A percentile compares a stretch with the other conserved stretches of the same genome.
These are phyloP conservation scores for Lerista edwardsae DNA, from an alignment of 2,797 vertebrate genomes.

Conservation along the genomic window DNA sequence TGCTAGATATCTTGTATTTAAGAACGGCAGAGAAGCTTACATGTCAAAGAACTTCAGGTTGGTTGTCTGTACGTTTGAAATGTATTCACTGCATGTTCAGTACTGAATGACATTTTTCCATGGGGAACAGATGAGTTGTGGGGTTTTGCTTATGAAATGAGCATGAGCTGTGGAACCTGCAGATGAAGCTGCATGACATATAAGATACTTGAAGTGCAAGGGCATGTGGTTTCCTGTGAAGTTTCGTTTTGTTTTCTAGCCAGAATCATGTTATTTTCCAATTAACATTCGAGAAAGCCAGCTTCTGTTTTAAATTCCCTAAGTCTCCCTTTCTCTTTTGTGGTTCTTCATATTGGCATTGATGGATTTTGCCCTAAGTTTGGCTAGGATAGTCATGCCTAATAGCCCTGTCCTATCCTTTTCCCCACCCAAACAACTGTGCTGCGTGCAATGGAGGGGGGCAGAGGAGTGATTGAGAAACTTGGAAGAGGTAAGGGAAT, in stretches of 20 bases:
- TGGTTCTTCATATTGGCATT: background rate
- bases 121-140: background rate
- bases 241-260: slow-evolving; percentile 10
- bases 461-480: too few relatives aligned
- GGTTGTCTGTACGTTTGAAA: background rate
- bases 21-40: background rate
- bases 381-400: too few relatives aligned
- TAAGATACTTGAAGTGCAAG: slow-evolving; percentile 17
- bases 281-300: background rate
- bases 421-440: too few relatives aligned
- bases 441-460: too few relatives aligned
- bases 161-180: background rate
- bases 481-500: too few relatives aligned
- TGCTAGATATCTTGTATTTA: background rate
- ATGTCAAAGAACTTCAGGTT: background rate
- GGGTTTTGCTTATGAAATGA: slow-evolving; percentile 2
- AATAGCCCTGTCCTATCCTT: too few relatives aligned
- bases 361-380: too few relatives aligned
- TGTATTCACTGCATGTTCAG: background rate
- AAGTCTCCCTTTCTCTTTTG: too few relatives aligned
- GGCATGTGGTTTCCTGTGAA: background rate
- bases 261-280: slow-evolving; percentile 21
- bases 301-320: background rate
- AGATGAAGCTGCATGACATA: background rate
- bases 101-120: background rate